phyloP scores from a whole-genome alignment of 1,140 invertebrate genomes.

The Camponotus floridanus region DNA sequence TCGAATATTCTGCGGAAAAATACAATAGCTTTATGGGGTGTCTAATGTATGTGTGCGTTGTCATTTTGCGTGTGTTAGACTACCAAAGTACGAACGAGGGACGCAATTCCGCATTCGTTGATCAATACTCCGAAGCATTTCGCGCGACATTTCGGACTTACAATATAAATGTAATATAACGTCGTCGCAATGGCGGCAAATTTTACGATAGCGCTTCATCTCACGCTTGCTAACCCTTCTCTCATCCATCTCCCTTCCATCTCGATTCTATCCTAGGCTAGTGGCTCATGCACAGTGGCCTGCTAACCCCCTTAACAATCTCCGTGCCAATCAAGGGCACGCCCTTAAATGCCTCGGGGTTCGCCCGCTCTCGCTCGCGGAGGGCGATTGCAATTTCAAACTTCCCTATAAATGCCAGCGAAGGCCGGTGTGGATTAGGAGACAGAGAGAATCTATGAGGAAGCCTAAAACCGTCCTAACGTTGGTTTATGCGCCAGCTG shows the following conservation, averaged over 20 bases:
- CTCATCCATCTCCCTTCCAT: neutral
- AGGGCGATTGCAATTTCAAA: slow-evolving; percentile 70
- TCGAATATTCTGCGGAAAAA: slow-evolving; percentile 25
- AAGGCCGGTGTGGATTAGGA: slow-evolving; percentile 50
- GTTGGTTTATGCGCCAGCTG: slow-evolving; percentile 51
- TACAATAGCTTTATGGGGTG: slow-evolving; percentile 26
- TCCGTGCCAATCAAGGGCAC: slow-evolving; percentile 70
- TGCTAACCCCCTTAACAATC: slow-evolving; percentile 71
- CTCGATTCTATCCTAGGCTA: slow-evolving; percentile 33
- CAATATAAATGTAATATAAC: slow-evolving; percentile 52
- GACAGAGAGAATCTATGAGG: slow-evolving; percentile 36
- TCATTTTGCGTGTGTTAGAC: slow-evolving; percentile 51
- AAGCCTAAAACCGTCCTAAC: slow-evolving; percentile 56
- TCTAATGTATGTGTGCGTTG: slow-evolving; percentile 23
- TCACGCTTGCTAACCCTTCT: slow-evolving; percentile 26
- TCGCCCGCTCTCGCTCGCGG: slow-evolving; percentile 7
- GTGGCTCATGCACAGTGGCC: slow-evolving; percentile 63
- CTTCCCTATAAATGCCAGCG: slow-evolving; percentile 64
- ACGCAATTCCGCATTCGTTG: slow-evolving; percentile 50
- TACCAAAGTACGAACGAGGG: slow-evolving; percentile 27
- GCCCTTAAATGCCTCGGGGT: slow-evolving; percentile 68
- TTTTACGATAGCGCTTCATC: slow-evolving; percentile 51
- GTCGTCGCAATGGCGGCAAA: slow-evolving; percentile 23
- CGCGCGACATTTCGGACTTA: slow-evolving; percentile 45
- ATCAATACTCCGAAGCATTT: slow-evolving; percentile 48